Evolutionary conservation across 1,140 invertebrate species (phyloP).

Genomic region (Drosophila trapezifrons): DNA sequence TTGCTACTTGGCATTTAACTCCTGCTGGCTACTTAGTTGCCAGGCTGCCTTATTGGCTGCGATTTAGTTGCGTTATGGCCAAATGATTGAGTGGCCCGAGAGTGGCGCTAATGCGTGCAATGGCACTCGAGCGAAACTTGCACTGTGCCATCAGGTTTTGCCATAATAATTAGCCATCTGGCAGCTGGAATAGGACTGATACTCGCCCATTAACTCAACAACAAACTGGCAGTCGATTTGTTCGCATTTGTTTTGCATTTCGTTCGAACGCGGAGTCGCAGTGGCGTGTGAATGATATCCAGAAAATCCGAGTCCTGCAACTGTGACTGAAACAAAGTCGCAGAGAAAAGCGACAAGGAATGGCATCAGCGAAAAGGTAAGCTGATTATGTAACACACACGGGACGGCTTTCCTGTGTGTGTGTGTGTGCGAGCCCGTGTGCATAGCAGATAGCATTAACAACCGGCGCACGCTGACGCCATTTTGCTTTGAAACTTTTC

Average conservation of each 20-base stretch:
- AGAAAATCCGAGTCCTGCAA: constrained; percentile 55
- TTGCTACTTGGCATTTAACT: constrained; percentile 9
- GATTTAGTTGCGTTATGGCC: constrained; percentile 56
- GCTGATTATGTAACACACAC: constrained; percentile 71
- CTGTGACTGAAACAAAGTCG: constrained; percentile 58
- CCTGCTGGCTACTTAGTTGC: constrained; percentile 35
- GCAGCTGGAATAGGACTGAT: not conserved
- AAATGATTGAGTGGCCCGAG: constrained; percentile 53
- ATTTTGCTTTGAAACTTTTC: constrained; percentile 80
- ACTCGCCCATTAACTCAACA: too few species aligned
- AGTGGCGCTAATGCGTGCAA: constrained; percentile 44
- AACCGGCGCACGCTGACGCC: constrained; percentile 65
- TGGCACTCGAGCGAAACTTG: constrained; percentile 28
- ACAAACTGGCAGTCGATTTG: not conserved
- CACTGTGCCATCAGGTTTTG: constrained; percentile 13
- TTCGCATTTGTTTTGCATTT: too few species aligned
- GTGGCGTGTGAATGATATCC: constrained; percentile 53
- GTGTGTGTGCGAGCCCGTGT: constrained; percentile 23
- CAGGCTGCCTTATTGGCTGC: constrained; percentile 42
- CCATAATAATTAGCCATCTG: constrained; percentile 40
- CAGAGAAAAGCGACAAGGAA: constrained; percentile 24
- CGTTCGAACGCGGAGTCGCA: not conserved
- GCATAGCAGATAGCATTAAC: constrained; percentile 64
- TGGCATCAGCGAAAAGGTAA: constrained; percentile 62
- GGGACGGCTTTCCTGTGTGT: not conserved